A percentile compares a stretch with the other conserved stretches of the same genome.
phyloP scores from a whole-genome alignment of 1,140 invertebrate species.

The Fopius arisanus region DNA sequence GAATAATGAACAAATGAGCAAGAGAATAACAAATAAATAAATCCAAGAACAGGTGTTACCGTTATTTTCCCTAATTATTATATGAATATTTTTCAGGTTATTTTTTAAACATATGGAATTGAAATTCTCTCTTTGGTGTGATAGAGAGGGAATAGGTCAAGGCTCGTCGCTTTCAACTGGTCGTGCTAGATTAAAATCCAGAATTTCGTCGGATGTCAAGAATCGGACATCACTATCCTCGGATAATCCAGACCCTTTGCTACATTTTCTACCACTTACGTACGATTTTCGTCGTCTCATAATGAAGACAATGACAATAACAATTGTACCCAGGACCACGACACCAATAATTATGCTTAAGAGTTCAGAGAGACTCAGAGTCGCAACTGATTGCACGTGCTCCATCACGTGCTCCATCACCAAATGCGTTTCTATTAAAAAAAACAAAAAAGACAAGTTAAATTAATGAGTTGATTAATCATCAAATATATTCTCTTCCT shows the following conservation, averaged over 20 bases:
- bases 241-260: slow-evolving; percentile 49
- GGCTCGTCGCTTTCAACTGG: slow-evolving; percentile 52
- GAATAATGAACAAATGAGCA: too few relatives aligned
- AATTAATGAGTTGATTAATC: too few relatives aligned
- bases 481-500: background rate
- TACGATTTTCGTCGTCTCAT: slow-evolving; percentile 49
- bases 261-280: slow-evolving; percentile 42
- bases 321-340: slow-evolving; percentile 43
- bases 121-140: too few relatives aligned
- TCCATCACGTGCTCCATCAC: slow-evolving; percentile 1
- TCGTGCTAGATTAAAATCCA: slow-evolving; percentile 66
- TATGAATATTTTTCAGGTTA: background rate
- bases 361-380: slow-evolving; percentile 45
- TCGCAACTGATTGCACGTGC: background rate
- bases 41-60: background rate
- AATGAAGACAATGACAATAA: slow-evolving; percentile 43
- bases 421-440: slow-evolving; percentile 12
- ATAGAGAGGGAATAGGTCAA: slow-evolving; percentile 26
- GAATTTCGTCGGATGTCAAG: slow-evolving; percentile 66
- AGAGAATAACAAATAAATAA: background rate
- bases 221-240: slow-evolving; percentile 69
- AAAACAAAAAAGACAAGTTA: too few relatives aligned
- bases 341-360: slow-evolving; percentile 41
- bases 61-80: too few relatives aligned
- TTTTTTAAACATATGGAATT: background rate